A percentile compares a stretch with the other conserved stretches of the same genome.
Evolutionary conservation across 2,888 invertebrate species (phyloP).

Genomic region (Nymphalis urticae): DNA sequence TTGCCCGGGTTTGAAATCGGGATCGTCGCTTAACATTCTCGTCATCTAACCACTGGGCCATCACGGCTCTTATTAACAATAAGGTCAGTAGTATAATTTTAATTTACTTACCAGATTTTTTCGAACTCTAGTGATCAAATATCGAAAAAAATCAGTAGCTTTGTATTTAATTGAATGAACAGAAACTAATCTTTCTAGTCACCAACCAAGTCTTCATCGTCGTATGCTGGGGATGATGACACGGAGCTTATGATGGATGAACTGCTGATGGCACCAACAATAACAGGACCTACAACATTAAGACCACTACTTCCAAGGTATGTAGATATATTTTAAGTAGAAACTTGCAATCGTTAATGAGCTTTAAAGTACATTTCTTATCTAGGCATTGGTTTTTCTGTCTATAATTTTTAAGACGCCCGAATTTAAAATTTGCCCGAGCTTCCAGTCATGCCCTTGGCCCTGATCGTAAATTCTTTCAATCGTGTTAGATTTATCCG

Average conservation of each 20-base stretch:
- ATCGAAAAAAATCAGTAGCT: not conserved
- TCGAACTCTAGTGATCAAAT: not conserved
- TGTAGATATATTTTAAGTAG: constrained; percentile 66
- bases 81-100: not conserved
- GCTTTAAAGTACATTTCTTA: too few species aligned
- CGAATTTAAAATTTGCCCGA: too few species aligned
- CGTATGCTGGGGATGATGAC: constrained; percentile 87
- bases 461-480: too few species aligned
- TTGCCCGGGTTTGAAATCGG: too few species aligned
- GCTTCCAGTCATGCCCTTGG: too few species aligned
- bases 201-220: constrained; percentile 84
- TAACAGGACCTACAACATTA: constrained; percentile 86
- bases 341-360: not conserved
- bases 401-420: too few species aligned
- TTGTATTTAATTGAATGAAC: constrained; percentile 30
- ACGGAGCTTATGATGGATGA: constrained; percentile 92
- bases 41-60: too few species aligned
- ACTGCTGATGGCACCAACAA: constrained; percentile 88
- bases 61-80: not conserved
- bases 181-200: constrained; percentile 68
- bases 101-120: not conserved
- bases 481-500: too few species aligned
- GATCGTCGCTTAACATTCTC: too few species aligned
- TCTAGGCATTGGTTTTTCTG: too few species aligned
- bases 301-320: constrained; percentile 87